These are phyloP conservation scores for Matsumurasca onukii DNA, from an alignment of 1,140 invertebrate genomes.

Conservation along the genomic window DNA sequence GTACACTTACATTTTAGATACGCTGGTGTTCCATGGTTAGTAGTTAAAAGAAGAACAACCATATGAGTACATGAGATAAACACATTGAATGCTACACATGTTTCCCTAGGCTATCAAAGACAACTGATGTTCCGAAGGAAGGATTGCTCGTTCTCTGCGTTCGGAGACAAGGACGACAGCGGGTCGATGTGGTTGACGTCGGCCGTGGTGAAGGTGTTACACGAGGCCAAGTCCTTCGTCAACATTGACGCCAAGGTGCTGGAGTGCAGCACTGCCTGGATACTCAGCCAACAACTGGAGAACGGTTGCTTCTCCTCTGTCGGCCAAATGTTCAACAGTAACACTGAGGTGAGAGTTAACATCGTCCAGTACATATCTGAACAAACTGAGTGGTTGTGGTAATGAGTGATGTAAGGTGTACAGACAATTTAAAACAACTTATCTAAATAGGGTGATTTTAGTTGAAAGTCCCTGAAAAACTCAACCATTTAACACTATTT, in stretches of 20 bases:
- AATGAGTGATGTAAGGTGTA: too few species aligned
- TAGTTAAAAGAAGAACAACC: too few species aligned
- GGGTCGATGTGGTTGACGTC: constrained; percentile 85
- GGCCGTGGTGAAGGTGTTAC: constrained; percentile 73
- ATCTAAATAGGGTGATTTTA: too few species aligned
- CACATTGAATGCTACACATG: too few species aligned
- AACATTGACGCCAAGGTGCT: constrained; percentile 64
- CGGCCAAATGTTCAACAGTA: constrained; percentile 74
- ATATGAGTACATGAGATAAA: too few species aligned
- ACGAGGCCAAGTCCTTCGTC: constrained; percentile 59
- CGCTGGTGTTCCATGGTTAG: too few species aligned
- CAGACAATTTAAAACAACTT: too few species aligned
- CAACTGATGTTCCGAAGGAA: constrained; percentile 70
- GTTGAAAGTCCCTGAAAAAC: too few species aligned
- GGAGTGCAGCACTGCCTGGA: constrained; percentile 67
- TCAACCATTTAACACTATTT: too few species aligned
- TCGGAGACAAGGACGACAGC: constrained; percentile 59
- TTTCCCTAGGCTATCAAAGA: constrained; percentile 67
- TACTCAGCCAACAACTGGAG: constrained; percentile 66
- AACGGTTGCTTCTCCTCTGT: constrained; percentile 77
- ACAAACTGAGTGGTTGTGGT: too few species aligned
- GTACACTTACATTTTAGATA: too few species aligned
- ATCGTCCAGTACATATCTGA: too few species aligned
- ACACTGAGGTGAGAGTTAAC: constrained; percentile 63
- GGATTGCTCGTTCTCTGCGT: constrained; percentile 82